Evolutionary conservation across 2,888 invertebrate genomes (phyloP), one percentile per base, ranked within the genome.

Genomic region (Ophioninae sp.): DNA sequence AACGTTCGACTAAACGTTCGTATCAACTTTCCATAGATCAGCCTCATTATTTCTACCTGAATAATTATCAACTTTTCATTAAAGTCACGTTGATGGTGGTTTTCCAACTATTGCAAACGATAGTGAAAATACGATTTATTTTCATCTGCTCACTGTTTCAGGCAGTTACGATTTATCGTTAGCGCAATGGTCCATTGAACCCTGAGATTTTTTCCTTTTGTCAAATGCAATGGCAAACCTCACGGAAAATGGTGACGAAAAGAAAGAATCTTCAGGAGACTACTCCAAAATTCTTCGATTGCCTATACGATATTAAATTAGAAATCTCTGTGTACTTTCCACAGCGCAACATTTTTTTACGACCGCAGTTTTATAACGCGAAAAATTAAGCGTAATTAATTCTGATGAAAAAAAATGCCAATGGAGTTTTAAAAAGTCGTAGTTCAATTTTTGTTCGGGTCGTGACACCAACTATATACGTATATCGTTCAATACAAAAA

Each of bases 121-220:
- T n/a, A n/a, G n/a, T n/a, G n/a, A n/a, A 69, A 41, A 61, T 30
- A 58, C 37, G 30, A 58, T 71, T 30, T 30, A 20, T 71, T 71
- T 39, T 58, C 20, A 8, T 37, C 13, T 13, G 39, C 39, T 63
- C 63, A 63, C 56, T 22, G 6, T 30, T 30, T 22, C 23, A 41
- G 41, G 68, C 41, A 41, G 20, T 78, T 58, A 61, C 71, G 51
- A 76, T 59, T 78, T 44, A 68, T 59, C 59, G 37, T 41, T 5
- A 67, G 10, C 10, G 10, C 13, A 41, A 13, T 20, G 44, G 17
- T 22, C 22, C 22, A 17, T 44, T 2, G 9, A 22, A 22, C 3
- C 17, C 13, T 51, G 13, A 51, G 44, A 3, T 51, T 51, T 51
- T 51, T 51, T 51, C 41, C 9, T 10, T 44, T 44, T 44, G 5